Evolutionary conservation across 1,140 invertebrate species (phyloP).

Genomic region (Paracyclopina nana): DNA sequence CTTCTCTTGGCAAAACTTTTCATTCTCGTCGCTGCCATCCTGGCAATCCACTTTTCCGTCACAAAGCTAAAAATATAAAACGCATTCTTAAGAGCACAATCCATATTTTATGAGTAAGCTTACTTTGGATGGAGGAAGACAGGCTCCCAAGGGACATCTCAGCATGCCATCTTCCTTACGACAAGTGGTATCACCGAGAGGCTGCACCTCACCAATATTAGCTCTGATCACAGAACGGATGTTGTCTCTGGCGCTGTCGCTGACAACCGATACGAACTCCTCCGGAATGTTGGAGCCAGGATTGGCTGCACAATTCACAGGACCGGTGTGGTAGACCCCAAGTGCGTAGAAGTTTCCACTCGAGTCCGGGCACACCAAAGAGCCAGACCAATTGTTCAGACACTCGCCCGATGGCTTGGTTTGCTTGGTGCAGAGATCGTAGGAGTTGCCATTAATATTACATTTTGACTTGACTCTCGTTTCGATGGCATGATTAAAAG

Average conservation of each 20-base stretch:
- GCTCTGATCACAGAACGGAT: neutral
- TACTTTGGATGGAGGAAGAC: constrained; percentile 38
- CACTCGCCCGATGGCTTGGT: neutral
- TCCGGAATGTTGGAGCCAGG: neutral
- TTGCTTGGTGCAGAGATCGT: constrained; percentile 1
- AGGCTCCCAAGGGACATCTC: constrained; percentile 29
- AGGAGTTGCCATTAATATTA: neutral
- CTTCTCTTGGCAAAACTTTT: neutral
- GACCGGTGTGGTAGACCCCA: neutral
- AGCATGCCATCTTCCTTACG: neutral
- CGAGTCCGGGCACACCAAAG: constrained; percentile 1
- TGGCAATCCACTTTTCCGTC: constrained; percentile 50
- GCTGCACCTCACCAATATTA: neutral
- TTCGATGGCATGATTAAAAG: constrained; percentile 4
- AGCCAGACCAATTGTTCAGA: constrained; percentile 9
- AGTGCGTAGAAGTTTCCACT: neutral
- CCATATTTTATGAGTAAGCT: no score
- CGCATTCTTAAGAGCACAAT: no score
- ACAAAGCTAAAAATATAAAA: no score
- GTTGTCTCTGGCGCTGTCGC: neutral
- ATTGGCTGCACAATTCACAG: neutral
- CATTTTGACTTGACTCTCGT: constrained; percentile 1
- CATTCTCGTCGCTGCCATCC: constrained; percentile 46
- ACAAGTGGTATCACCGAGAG: neutral
- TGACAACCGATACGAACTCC: neutral